These are phyloP conservation scores for Pyrrhopygopsis socrates DNA, from an alignment of 2,888 invertebrate species.

Conservation along the genomic window DNA sequence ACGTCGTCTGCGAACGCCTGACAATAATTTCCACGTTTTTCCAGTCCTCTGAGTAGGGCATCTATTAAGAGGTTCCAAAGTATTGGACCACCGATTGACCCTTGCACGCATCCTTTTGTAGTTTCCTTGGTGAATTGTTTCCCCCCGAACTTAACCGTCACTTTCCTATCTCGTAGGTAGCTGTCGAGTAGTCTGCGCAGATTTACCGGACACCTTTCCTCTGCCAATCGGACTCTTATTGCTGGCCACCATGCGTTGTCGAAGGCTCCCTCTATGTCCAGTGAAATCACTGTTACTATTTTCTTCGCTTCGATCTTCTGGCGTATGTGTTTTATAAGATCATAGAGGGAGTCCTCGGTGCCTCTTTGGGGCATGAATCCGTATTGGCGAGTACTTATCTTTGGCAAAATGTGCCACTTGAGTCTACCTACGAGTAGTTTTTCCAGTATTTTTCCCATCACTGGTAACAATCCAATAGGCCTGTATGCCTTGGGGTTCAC, in stretches of 20 bases:
- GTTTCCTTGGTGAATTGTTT: neutral
- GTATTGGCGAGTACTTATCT: neutral
- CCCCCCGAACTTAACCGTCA: neutral
- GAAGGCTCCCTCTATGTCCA: slow-evolving; percentile 29
- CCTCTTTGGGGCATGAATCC: slow-evolving; percentile 12
- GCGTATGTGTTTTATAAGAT: neutral
- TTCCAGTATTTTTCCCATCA: slow-evolving; percentile 32
- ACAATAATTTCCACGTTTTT: neutral
- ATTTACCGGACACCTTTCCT: neutral
- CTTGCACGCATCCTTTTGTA: slow-evolving; percentile 13
- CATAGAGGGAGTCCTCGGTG: slow-evolving; percentile 31
- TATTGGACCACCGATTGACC: slow-evolving; percentile 1
- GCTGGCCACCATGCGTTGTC: slow-evolving; percentile 35
- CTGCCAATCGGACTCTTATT: neutral
- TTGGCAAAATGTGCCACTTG: slow-evolving; percentile 15
- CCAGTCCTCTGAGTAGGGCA: neutral
- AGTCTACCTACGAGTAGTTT: slow-evolving; percentile 24
- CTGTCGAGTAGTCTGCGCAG: neutral
- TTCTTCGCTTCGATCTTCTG: neutral
- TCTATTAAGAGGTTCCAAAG: slow-evolving; percentile 23
- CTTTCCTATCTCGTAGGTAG: neutral
- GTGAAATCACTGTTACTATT: neutral
- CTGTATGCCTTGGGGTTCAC: neutral
- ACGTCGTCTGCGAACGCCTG: neutral
- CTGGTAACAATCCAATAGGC: neutral